Percentiles rank a stretch among this genome's conserved stretches.
Conservation (phyloP, 37 sponge, comb jelly and placozoan species). For the Amphimedon queenslandica region DNA sequence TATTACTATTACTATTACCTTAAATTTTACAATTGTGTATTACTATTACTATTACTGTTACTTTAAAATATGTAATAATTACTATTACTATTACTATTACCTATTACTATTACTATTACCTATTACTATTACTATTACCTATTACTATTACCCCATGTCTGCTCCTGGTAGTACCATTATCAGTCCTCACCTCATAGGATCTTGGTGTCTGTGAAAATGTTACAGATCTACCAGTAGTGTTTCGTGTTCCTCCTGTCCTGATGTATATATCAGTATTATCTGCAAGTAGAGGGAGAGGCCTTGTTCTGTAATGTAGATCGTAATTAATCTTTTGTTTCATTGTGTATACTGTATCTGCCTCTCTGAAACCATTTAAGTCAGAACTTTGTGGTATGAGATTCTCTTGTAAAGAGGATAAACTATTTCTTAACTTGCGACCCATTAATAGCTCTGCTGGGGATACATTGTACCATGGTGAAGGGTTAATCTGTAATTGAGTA, state of each 20-base stretch:
- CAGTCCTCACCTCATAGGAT: too few relatives aligned
- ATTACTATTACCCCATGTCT: too few relatives aligned
- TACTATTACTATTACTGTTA: neutral
- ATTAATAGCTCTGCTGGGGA: constrained; percentile 53
- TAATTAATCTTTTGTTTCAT: neutral
- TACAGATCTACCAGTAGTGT: too few relatives aligned
- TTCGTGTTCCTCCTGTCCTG: too few relatives aligned
- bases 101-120: too few relatives aligned
- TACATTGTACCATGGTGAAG: constrained; percentile 42
- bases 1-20: too few relatives aligned
- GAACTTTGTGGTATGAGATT: constrained; percentile 26
- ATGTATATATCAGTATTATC: too few relatives aligned
- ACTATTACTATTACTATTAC: too few relatives aligned
- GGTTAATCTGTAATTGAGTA: constrained; percentile 25
- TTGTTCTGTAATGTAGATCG: neutral
- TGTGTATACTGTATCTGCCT: constrained; percentile 7
- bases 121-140: too few relatives aligned
- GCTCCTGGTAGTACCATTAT: too few relatives aligned
- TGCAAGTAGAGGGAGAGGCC: neutral
- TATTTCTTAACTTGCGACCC: constrained; percentile 33
- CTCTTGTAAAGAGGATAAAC: neutral
- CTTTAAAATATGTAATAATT: neutral
- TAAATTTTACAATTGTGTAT: neutral
- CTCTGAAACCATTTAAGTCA: constrained; percentile 16
- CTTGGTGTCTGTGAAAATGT: too few relatives aligned